Evolutionary conservation across 2,113 vertebrate species (phyloP).

Genomic region (Scomber scombrus): DNA sequence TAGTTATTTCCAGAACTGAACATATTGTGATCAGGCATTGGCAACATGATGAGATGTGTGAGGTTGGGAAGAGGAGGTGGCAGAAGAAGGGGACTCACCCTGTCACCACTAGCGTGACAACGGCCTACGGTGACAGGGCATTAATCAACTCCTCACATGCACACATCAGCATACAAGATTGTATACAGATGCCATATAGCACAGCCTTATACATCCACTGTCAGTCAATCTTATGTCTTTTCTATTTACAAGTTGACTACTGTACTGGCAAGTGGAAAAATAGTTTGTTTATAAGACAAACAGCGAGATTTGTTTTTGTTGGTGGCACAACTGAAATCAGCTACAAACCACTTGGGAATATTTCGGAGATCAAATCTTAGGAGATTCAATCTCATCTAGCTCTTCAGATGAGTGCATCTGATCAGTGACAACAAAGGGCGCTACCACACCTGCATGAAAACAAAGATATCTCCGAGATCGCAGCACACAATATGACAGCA

Average conservation of each 20-base stretch:
- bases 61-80: conserved; percentile 43
- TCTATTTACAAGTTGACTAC: conserved; percentile 47
- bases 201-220: conserved; percentile 23
- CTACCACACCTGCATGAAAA: background rate
- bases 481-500: conserved; percentile 42
- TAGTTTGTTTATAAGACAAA: conserved; percentile 37
- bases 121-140: conserved; percentile 61
- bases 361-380: conserved; percentile 31
- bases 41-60: conserved; percentile 50
- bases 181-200: conserved; percentile 25
- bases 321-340: conserved; percentile 31
- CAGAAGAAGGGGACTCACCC: conserved; percentile 44
- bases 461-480: conserved; percentile 38
- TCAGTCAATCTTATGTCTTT: conserved; percentile 53
- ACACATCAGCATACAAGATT: conserved; percentile 24
- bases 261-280: conserved; percentile 46
- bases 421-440: conserved; percentile 24
- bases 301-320: conserved; percentile 32
- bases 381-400: conserved; percentile 33
- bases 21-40: conserved; percentile 66
- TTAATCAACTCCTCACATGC: conserved; percentile 66
- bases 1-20: conserved; percentile 58
- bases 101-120: conserved; percentile 46
- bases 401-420: conserved; percentile 39
- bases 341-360: conserved; percentile 16